These are phyloP conservation scores for Bolborhynchus lineola DNA, from an alignment of 2,113 vertebrate species.

Conservation along the genomic window DNA sequence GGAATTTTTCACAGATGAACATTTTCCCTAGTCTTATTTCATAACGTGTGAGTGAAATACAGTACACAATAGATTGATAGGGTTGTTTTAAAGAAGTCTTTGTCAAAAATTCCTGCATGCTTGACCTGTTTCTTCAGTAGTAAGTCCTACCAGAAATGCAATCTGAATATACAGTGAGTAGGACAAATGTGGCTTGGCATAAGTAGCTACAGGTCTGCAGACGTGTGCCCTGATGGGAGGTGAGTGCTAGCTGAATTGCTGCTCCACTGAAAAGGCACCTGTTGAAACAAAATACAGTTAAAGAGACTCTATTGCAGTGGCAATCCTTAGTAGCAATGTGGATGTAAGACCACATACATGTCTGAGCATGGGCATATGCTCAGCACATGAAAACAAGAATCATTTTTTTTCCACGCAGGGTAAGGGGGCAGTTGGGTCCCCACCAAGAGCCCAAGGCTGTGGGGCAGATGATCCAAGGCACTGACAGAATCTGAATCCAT, in stretches of 20 bases:
- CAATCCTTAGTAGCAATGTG: neutral
- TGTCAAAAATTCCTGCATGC: conserved; percentile 14
- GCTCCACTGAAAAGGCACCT: conserved; percentile 13
- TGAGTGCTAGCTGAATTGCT: conserved; percentile 49
- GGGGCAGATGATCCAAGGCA: neutral
- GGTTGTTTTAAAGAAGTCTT: conserved; percentile 50
- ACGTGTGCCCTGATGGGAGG: conserved; percentile 41
- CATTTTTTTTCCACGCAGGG: neutral
- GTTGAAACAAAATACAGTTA: conserved; percentile 51
- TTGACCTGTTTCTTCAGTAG: neutral
- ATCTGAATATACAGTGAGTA: neutral
- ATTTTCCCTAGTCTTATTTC: conserved; percentile 40
- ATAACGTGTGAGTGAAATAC: conserved; percentile 65
- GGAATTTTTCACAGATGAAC: conserved; percentile 14
- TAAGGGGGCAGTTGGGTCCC: neutral
- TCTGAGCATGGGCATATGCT: neutral
- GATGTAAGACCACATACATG: neutral
- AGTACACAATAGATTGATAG: conserved; percentile 29
- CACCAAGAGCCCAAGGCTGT: neutral
- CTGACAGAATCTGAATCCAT: neutral
- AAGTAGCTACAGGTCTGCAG: conserved; percentile 35
- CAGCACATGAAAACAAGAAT: neutral
- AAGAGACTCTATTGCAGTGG: neutral
- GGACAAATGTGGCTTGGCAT: conserved; percentile 35
- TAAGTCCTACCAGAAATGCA: conserved; percentile 1